A percentile compares a stretch with the other conserved stretches of the same genome.
These are phyloP conservation scores for Lottia gigantea DNA, from an alignment of 2,888 invertebrate species.

Conservation along the genomic window DNA sequence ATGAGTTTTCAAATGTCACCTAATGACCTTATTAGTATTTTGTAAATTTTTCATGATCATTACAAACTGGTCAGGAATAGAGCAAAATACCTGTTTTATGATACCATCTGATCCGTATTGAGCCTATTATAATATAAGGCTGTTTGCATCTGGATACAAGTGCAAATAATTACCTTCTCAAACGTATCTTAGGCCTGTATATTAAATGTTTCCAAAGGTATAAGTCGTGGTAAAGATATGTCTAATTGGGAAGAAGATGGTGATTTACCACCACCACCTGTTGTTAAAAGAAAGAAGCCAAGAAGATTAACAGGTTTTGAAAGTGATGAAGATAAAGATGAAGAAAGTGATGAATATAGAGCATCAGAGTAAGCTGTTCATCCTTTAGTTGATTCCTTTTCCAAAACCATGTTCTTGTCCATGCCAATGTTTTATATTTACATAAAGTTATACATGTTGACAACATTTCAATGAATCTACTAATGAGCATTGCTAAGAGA, in stretches of 20 bases:
- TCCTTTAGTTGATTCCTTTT: background rate
- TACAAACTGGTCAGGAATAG: no score
- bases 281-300: conserved; percentile 55
- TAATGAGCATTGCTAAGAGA: no score
- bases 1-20: conserved; percentile 1
- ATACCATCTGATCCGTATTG: no score
- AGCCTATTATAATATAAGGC: no score
- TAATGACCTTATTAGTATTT: conserved; percentile 6
- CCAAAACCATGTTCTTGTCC: background rate
- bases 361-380: conserved; percentile 76
- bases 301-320: conserved; percentile 38
- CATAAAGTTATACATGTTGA: background rate
- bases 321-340: conserved; percentile 75
- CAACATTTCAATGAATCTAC: no score
- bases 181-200: no score
- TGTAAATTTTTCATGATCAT: conserved; percentile 1
- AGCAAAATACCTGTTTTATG: no score
- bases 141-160: no score
- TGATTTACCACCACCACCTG: conserved; percentile 84
- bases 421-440: no score
- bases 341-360: conserved; percentile 89
- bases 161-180: no score
- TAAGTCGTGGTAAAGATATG: conserved; percentile 85
- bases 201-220: no score
- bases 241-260: conserved; percentile 77